phyloP scores from a whole-genome alignment of 2,888 invertebrate genomes.

The Hemicrepidius hirtus region DNA sequence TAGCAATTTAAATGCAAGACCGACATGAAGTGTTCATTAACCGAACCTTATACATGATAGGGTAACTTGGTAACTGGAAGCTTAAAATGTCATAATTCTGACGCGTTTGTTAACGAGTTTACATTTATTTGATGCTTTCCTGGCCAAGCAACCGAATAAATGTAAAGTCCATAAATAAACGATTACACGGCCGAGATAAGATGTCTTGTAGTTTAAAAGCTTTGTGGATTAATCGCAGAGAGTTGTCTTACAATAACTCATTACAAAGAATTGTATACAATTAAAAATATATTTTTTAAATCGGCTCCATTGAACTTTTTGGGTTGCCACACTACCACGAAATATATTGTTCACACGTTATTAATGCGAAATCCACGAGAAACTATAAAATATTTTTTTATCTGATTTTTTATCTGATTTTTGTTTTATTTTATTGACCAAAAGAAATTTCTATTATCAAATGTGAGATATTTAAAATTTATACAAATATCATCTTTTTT shows the following conservation, averaged over 20 bases:
- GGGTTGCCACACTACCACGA: too few species aligned
- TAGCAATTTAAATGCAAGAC: conserved; percentile 47
- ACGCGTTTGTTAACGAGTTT: conserved; percentile 29
- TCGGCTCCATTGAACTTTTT: too few species aligned
- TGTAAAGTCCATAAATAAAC: neutral
- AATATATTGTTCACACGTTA: too few species aligned
- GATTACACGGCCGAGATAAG: conserved; percentile 11
- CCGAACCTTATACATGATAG: conserved; percentile 31
- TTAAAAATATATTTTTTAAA: too few species aligned
- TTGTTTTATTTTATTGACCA: too few species aligned
- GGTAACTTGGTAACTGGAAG: conserved; percentile 26
- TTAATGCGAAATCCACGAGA: too few species aligned
- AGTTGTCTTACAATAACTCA: neutral
- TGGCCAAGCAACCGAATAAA: neutral
- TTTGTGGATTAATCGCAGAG: neutral
- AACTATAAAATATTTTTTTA: too few species aligned
- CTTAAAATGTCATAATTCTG: conserved; percentile 39
- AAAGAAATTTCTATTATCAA: too few species aligned
- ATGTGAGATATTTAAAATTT: too few species aligned
- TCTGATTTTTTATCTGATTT: too few species aligned
- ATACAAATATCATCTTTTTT: too few species aligned
- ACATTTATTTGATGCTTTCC: conserved; percentile 28
- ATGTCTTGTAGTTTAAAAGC: neutral
- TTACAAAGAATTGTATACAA: too few species aligned
- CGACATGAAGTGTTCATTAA: conserved; percentile 43